Evolutionary conservation across 2,113 vertebrate genomes (phyloP), one percentile per base, ranked within the genome.

Genomic region (Osmerus mordax): DNA sequence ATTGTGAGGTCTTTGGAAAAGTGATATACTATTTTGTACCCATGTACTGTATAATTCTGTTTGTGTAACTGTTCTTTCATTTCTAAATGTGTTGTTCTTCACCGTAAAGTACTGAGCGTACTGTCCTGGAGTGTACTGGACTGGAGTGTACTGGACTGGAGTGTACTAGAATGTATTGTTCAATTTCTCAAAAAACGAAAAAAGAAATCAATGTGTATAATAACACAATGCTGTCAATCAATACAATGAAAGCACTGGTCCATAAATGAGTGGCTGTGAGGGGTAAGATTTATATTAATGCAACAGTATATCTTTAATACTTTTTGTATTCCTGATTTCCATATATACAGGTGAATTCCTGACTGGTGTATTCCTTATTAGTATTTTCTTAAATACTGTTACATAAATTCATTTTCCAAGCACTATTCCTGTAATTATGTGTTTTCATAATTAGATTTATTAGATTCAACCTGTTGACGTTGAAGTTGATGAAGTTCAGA

Each of bases 31-130:
- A 28, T 36, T 36, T 36, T 4, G 32, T 36, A 47, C 41, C 41
- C 5, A 47, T 47, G 41, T 47, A 47, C 9, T 47, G 41, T 47
- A 47, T 7, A 47, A 2, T 47, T 47, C 61, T 73, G 77, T 85
- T 67, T 78, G 78, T 89, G 84, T 75, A 75, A 83, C 83, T 86
- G 80, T 69, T 69, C 16, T 54, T 15, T 53, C 8, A 54, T 54
- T 54, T 56, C 15, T 56, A 56, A n/a, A 69, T 76, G 59, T 2
- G 70, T 69, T 77, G 54, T 70, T 75, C 83, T 77, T 69, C 77
- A 81, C 66, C 77, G 78, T 86, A 68, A 76, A 75, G 71, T 86
- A 19, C 72, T 66, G 65, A 55, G 69, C 70, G 36, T 59, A 59
- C 16, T 59, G n/a, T 14, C 2, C 4, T 25, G 15, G 23, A 23